phyloP scores from a whole-genome alignment of 1,140 invertebrate species.

The Sesamia nonagrioides region DNA sequence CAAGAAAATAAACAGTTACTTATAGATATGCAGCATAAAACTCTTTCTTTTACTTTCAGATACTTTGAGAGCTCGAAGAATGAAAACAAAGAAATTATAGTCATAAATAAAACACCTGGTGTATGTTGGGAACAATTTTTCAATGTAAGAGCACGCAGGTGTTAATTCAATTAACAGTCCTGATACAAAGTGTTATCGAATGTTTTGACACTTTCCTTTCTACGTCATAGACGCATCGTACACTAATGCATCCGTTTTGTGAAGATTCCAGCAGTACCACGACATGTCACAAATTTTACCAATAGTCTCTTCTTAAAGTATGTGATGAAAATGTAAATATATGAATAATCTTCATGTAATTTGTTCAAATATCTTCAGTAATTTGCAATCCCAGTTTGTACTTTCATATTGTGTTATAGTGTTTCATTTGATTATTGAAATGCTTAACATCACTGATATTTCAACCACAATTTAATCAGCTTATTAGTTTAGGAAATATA shows the following conservation, averaged over 20 bases:
- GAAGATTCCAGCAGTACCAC: too few relatives aligned
- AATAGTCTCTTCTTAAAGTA: too few relatives aligned
- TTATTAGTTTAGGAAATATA: too few relatives aligned
- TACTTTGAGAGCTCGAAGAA: not conserved
- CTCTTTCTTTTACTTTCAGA: conserved; percentile 13
- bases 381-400: too few relatives aligned
- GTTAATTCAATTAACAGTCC: conserved; percentile 43
- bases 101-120: conserved; percentile 38
- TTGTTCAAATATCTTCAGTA: too few relatives aligned
- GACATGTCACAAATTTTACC: conserved; percentile 8
- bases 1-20: not conserved
- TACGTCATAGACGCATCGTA: not conserved
- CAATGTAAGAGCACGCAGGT: conserved; percentile 24
- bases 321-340: too few relatives aligned
- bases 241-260: not conserved
- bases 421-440: too few relatives aligned
- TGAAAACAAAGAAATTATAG: conserved; percentile 25
- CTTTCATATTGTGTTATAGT: too few relatives aligned
- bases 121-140: conserved; percentile 1
- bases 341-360: too few relatives aligned
- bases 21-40: not conserved
- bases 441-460: too few relatives aligned
- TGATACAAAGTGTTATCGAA: conserved; percentile 8
- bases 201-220: conserved; percentile 21
- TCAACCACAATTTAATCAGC: too few relatives aligned